A percentile compares a stretch with the other conserved stretches of the same genome.
These are phyloP conservation scores for Gonocerus acuteangulatus DNA, from an alignment of 2,888 invertebrate species.

Conservation along the genomic window DNA sequence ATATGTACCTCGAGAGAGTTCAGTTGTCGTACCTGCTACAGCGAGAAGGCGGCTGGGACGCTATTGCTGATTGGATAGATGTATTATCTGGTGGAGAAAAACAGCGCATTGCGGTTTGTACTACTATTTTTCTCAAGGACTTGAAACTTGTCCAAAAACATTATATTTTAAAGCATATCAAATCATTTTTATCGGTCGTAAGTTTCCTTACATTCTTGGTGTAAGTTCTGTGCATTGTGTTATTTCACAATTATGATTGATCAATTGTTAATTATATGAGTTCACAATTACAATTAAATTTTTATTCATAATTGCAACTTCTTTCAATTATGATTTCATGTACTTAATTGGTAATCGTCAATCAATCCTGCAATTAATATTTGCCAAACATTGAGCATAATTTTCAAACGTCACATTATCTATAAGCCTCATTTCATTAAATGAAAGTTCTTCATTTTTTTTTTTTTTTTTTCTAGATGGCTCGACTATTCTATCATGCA, in stretches of 20 bases:
- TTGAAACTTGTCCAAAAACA: not conserved
- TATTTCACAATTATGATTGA: too few species aligned
- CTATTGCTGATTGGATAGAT: conserved; percentile 97
- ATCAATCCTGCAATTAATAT: too few species aligned
- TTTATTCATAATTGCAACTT: too few species aligned
- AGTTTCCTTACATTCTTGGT: not conserved
- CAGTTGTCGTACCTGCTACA: conserved; percentile 76
- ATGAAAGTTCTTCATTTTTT: not conserved
- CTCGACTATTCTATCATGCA: conserved; percentile 89
- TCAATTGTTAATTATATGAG: too few species aligned
- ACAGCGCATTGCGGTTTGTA: conserved; percentile 80
- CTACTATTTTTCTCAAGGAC: too few species aligned
- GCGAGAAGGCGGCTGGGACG: conserved; percentile 82
- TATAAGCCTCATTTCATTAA: too few species aligned
- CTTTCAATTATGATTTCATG: too few species aligned
- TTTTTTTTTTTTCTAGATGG: conserved; percentile 58
- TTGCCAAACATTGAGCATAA: too few species aligned
- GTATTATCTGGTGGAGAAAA: conserved; percentile 97
- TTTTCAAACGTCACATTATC: too few species aligned
- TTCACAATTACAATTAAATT: too few species aligned
- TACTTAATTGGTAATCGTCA: too few species aligned
- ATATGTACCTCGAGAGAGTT: conserved; percentile 67
- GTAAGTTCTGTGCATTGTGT: not conserved
- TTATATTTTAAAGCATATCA: not conserved
- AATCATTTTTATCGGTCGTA: not conserved